Base-by-base conservation (phyloP, 2,797 vertebrate genomes). In the Fistularia tabacaria region DNA sequence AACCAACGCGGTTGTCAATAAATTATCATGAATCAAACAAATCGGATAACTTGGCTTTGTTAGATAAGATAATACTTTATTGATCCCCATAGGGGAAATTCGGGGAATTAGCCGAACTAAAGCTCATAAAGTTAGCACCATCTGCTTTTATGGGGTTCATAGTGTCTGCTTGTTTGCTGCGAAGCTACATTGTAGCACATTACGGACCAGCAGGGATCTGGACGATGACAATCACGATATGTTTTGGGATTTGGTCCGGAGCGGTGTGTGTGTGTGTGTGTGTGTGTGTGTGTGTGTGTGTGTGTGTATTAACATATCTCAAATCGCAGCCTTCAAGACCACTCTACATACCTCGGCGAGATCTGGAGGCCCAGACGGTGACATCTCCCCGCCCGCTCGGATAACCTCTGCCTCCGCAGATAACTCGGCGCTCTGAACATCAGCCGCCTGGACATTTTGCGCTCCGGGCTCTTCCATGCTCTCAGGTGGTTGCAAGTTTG, bases 321-420 rank as follows among this genome's bases (percentile, higher is more conserved):
- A 75, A 82, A 73, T 71, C 59, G 52, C 58, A 64, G 58, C 25
- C 69, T 73, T 60, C 43, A 63, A 66, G 56, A 70, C 53, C 38
- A 25, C 38, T 46, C 47, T 48, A 85, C 90, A 75, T 83, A 92
- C 78, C 80, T 90, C 82, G 66, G 38, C 25, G 48, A 73, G 64
- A 55, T 66, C 64, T 39, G 70, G 72, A 66, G 57, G 69, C 15
- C 51, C 57, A 51, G 73, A 56, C 66, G 73, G 62, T 48, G 62
- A 10, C 13, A 25, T 57, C 39, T 78, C 61, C 67, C 83, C 57
- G 44, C 42, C 62, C 54, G 66, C 37, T 37, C 8, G 13, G 40
- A 38, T 65, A 60, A 59, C 62, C 51, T 58, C 51, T 57, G 39
- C 62, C 51, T 60, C 70, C 42, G 38, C 25, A 38, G 73, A 71